phyloP scores from a whole-genome alignment of 2,888 invertebrate species.

The Xestia ashworthii region DNA sequence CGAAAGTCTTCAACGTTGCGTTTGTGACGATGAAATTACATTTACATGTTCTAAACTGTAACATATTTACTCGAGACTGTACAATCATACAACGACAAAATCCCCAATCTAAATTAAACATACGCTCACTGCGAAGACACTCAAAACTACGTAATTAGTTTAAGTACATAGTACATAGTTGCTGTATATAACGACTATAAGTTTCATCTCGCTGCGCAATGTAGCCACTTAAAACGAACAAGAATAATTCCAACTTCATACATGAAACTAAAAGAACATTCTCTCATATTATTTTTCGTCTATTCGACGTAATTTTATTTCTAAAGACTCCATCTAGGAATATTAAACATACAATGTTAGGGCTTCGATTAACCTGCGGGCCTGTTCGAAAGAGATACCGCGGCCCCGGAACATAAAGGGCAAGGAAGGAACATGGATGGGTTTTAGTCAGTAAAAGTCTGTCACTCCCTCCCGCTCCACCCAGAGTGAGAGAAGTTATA shows the following conservation, averaged over 20 bases:
- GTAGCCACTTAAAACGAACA: constrained; percentile 40
- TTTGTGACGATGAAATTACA: not conserved
- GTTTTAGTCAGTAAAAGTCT: too few relatives aligned
- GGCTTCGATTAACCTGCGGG: not conserved
- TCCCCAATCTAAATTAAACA: not conserved
- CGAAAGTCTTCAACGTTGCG: not conserved
- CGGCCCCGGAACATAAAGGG: too few relatives aligned
- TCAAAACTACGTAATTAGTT: not conserved
- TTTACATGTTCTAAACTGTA: not conserved
- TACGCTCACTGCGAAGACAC: not conserved
- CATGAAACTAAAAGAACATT: constrained; percentile 26
- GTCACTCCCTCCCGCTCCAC: too few relatives aligned
- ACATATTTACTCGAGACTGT: not conserved
- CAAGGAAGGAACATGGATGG: too few relatives aligned
- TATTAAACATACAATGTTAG: constrained; percentile 44
- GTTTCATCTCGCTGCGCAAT: constrained; percentile 22
- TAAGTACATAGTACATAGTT: constrained; percentile 2
- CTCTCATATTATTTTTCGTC: constrained; percentile 36
- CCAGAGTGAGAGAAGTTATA: too few relatives aligned
- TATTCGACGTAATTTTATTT: constrained; percentile 44
- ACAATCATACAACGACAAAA: not conserved
- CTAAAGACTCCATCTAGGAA: constrained; percentile 10
- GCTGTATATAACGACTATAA: not conserved
- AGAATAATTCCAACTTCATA: constrained; percentile 40
- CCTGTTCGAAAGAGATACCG: too few relatives aligned